Evolutionary conservation across 2,113 vertebrate species (phyloP), one percentile per base, ranked within the genome.

Genomic region (Phaethon lepturus): DNA sequence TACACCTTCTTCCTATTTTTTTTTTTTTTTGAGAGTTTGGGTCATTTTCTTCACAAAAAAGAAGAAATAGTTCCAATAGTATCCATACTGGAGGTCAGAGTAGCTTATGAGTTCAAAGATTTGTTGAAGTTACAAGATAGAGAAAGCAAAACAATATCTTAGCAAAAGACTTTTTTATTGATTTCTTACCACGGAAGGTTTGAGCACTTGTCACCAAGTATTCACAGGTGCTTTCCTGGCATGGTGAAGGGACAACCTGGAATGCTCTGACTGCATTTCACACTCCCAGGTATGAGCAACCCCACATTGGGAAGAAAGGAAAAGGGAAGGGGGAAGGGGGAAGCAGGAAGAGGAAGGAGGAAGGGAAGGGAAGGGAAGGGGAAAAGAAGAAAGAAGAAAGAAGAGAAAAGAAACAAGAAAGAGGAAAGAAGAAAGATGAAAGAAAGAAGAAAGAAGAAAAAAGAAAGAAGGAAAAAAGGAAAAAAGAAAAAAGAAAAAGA

Each of bases 401-500:
- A 42, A 44, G 24, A 4, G 24, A 63, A 29, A 24, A 13, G 23
- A 47, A 22, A 47, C 3, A 16, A 3, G 25, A 12, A 12, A 20
- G 4, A 29, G 28, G 14, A 17, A 7, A 24, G 13, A 13, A 17
- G 38, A 3, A 24, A 10, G 17, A 42, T 38, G 38, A 2, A 23
- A 4, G 8, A 5, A 15, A 19, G 38, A 1, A 25, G 7, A 13
- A 44, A 7, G 26, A 10, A 6, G 52, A 7, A 8, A 8, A 20
- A 20, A 7, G 10, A 8, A 11, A 58, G 14, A 23, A 3, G 33
- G 35, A 11, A 24, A 2, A 24, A 3, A 53, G 11, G 19, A 0
- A 1, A 55, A 10, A 22, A 9, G 0, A 1, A 55, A 10, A 22
- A 9, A 60, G 17, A 10, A 25, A 11, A 62, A 20, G 28, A 15